Conservation (phyloP, 2,797 vertebrate genomes). For the Halcyon smyrnensis region DNA sequence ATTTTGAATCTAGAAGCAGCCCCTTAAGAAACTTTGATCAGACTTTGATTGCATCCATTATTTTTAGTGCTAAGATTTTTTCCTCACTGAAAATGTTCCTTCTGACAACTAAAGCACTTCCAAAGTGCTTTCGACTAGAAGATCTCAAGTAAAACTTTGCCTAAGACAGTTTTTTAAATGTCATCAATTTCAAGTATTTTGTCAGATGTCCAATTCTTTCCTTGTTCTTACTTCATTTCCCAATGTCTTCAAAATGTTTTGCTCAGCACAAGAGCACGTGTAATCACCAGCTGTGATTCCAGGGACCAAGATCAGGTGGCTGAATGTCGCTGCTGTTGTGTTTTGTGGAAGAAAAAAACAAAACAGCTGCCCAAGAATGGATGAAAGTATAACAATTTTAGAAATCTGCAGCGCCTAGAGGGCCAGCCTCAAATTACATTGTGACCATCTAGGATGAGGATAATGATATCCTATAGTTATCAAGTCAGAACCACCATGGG, state of each 20-base stretch:
- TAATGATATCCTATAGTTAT: no score
- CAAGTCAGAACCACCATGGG: no score
- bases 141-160: constrained; percentile 5
- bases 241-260: not conserved
- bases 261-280: not conserved
- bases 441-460: no score
- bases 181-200: constrained; percentile 23
- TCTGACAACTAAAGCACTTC: not conserved
- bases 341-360: not conserved
- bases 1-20: not conserved
- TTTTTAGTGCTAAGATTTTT: constrained; percentile 23
- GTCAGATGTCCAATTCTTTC: constrained; percentile 30
- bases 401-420: no score
- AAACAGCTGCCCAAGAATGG: not conserved
- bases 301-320: not conserved
- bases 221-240: constrained; percentile 25
- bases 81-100: not conserved
- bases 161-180: constrained; percentile 10
- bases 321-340: not conserved
- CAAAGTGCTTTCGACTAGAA: not conserved
- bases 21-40: not conserved
- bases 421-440: no score
- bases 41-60: not conserved
- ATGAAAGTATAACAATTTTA: not conserved
- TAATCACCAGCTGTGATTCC: not conserved